Percentiles rank a stretch among this genome's conserved stretches.
Conservation (phyloP, 2,888 invertebrate species). For the Amorpha juglandis region DNA sequence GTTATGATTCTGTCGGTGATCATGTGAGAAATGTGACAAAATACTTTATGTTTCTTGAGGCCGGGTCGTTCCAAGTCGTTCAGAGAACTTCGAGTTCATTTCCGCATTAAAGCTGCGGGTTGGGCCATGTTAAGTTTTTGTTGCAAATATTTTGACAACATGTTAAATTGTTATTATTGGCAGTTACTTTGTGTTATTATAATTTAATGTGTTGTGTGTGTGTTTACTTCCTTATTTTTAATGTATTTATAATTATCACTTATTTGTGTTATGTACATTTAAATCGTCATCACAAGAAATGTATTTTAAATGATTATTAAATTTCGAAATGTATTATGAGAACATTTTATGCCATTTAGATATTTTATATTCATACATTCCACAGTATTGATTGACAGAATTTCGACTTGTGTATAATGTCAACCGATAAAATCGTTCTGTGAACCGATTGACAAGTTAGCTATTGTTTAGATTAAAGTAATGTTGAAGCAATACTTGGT, state of each 20-base stretch:
- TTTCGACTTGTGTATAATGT: neutral
- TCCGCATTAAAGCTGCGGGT: constrained; percentile 15
- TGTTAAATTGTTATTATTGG: neutral
- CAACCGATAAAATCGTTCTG: neutral
- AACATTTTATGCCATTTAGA: neutral
- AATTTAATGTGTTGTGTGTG: too few species aligned
- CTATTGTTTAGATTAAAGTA: constrained; percentile 12
- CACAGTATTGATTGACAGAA: neutral
- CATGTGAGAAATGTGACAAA: constrained; percentile 13
- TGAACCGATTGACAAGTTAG: constrained; percentile 12
- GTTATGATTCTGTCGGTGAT: neutral
- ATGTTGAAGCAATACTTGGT: neutral
- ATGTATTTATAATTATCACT: neutral
- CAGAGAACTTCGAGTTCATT: neutral
- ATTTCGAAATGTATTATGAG: neutral
- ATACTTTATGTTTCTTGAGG: constrained; percentile 17
- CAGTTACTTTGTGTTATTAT: too few species aligned
- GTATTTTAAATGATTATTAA: too few species aligned
- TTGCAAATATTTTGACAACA: constrained; percentile 8
- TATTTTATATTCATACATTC: constrained; percentile 8
- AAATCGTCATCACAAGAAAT: too few species aligned
- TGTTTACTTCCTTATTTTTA: neutral
- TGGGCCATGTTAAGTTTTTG: constrained; percentile 11
- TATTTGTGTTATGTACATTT: too few species aligned
- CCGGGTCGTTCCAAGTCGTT: constrained; percentile 2